Conservation (phyloP, 1,140 invertebrate species). For the Panagrolaimus sp. region DNA sequence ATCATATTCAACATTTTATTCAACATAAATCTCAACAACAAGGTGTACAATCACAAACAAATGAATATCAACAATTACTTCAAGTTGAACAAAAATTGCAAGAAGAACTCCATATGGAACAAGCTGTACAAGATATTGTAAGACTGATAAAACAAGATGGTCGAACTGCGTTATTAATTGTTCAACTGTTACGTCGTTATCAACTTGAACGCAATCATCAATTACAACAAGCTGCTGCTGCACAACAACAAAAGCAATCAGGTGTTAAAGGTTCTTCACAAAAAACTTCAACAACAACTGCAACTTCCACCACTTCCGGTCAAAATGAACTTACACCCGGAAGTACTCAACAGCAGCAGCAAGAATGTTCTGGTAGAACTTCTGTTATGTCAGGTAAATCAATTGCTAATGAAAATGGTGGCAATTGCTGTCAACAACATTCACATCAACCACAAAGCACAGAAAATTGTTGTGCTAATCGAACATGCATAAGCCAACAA, state of each 20-base stretch:
- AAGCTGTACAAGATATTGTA: constrained; percentile 51
- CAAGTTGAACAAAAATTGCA: constrained; percentile 33
- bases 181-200: constrained; percentile 43
- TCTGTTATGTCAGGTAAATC: neutral
- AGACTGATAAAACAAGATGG: constrained; percentile 48
- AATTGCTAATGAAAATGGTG: neutral
- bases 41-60: constrained; percentile 53
- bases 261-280: neutral
- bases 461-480: no score
- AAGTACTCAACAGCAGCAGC: neutral
- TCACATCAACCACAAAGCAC: neutral
- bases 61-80: constrained; percentile 33
- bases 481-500: no score
- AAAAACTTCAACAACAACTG: neutral
- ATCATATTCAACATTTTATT: constrained; percentile 39
- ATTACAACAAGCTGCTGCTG: neutral
- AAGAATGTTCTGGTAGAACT: neutral
- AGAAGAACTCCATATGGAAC: constrained; percentile 43
- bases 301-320: neutral
- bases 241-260: neutral
- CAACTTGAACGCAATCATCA: constrained; percentile 35
- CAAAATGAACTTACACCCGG: neutral
- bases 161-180: constrained; percentile 42
- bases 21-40: constrained; percentile 53
- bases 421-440: neutral